Percentiles rank a stretch among this genome's conserved stretches.
These are phyloP conservation scores for Temnopleurus reevesii DNA, from an alignment of 53 echinoderm and acorn worm species.

Conservation along the genomic window DNA sequence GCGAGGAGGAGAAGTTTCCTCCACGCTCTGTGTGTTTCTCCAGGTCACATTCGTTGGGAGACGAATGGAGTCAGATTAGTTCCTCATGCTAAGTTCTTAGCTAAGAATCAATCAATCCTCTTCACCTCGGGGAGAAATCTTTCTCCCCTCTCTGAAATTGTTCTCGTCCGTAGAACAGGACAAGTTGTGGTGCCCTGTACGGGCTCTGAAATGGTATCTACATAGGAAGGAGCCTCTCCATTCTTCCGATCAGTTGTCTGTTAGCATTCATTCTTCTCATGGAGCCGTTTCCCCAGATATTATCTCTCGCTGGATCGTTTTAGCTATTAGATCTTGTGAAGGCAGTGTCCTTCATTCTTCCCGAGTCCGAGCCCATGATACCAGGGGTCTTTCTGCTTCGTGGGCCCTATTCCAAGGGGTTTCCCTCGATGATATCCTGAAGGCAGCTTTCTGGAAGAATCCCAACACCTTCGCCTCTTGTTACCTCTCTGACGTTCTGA, in stretches of 20 bases:
- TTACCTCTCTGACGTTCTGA: slow-evolving; percentile 52
- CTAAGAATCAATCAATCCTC: slow-evolving; percentile 50
- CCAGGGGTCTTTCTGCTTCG: slow-evolving; percentile 49
- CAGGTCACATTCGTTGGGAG: slow-evolving; percentile 39
- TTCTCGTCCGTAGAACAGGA: no score
- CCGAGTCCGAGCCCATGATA: slow-evolving; percentile 31
- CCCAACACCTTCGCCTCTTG: slow-evolving; percentile 51
- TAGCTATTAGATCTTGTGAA: background rate
- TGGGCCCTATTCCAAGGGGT: slow-evolving; percentile 65
- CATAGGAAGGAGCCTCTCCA: background rate
- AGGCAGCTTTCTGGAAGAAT: slow-evolving; percentile 59
- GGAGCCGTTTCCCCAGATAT: background rate
- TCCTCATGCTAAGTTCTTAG: background rate
- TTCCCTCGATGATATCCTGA: slow-evolving; percentile 55
- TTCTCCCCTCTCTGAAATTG: no score
- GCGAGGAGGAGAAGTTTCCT: background rate
- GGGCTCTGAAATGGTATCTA: slow-evolving; percentile 49
- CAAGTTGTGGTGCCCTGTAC: slow-evolving; percentile 25
- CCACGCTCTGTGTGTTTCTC: background rate
- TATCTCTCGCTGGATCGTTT: slow-evolving; percentile 12
- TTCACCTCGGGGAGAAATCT: no score
- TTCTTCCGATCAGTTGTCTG: background rate
- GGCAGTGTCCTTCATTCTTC: background rate
- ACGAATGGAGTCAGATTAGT: background rate
- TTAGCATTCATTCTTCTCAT: background rate